These are phyloP conservation scores for Fukomys damarensis DNA, from an alignment of 2,113 vertebrate species.

Conservation along the genomic window DNA sequence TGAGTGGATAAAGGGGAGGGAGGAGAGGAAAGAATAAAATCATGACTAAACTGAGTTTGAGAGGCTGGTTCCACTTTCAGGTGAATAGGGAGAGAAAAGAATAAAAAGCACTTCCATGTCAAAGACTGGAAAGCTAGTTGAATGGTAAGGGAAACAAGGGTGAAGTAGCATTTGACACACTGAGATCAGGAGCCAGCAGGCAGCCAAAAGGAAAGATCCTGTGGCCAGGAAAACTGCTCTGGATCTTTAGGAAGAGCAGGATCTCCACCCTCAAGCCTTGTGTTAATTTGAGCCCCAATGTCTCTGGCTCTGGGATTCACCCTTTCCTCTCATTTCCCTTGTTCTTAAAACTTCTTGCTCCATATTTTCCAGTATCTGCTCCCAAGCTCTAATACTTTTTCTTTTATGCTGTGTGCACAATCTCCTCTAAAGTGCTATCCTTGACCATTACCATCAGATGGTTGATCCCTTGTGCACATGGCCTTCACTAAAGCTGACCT, in stretches of 20 bases:
- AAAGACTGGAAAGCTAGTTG: neutral
- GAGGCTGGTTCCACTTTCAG: neutral
- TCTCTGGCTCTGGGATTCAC: neutral
- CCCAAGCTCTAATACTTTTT: neutral
- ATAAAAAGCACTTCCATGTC: neutral
- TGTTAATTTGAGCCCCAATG: rapidly evolving
- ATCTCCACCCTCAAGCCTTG: neutral
- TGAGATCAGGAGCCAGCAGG: neutral
- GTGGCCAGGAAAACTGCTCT: neutral
- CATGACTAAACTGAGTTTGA: neutral
- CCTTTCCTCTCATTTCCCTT: neutral
- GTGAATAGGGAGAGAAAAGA: neutral
- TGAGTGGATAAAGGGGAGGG: neutral
- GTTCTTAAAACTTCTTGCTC: neutral
- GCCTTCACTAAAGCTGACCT: neutral
- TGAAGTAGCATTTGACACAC: rapidly evolving
- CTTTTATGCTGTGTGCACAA: neutral
- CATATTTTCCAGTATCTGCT: neutral
- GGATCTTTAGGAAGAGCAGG: neutral
- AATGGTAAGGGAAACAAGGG: neutral
- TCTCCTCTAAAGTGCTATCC: neutral
- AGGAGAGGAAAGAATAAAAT: neutral
- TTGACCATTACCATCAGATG: neutral
- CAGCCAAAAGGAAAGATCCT: neutral
- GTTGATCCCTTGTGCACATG: neutral